Percentiles rank a stretch among this genome's conserved stretches.
phyloP scores from a whole-genome alignment of 1,140 invertebrate species.

The Micrasema minimum region DNA sequence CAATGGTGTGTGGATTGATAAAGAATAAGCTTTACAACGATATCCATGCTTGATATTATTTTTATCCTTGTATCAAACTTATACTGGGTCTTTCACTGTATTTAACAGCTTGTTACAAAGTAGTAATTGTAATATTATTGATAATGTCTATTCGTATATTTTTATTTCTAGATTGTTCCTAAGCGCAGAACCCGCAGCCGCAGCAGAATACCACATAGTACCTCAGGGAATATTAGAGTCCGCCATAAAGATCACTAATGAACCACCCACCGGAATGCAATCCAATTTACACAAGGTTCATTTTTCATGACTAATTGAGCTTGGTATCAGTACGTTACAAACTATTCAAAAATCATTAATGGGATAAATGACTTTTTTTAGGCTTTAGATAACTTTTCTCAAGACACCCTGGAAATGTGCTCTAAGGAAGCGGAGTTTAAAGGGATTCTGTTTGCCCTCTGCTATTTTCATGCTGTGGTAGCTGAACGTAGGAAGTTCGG shows the following conservation, averaged over 20 bases:
- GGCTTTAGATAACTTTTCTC: slow-evolving; percentile 92
- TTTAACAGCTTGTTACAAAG: no score
- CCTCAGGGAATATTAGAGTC: slow-evolving; percentile 90
- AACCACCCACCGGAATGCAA: slow-evolving; percentile 93
- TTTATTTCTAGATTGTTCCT: slow-evolving; percentile 68
- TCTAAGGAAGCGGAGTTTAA: slow-evolving; percentile 96
- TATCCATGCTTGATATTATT: no score
- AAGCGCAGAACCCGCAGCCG: slow-evolving; percentile 71
- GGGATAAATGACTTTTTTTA: no score
- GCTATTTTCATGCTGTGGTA: slow-evolving; percentile 96
- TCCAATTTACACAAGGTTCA: slow-evolving; percentile 90
- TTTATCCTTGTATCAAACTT: no score
- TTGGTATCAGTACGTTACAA: no score
- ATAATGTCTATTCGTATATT: no score
- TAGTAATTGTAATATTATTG: no score
- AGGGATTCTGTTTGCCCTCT: slow-evolving; percentile 89
- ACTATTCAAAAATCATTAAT: no score
- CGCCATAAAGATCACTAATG: slow-evolving; percentile 96
- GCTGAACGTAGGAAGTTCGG: slow-evolving; percentile 94
- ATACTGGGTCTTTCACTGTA: no score
- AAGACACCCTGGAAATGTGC: slow-evolving; percentile 93
- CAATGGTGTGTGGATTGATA: no score
- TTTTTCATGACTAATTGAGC: no score
- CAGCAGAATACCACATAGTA: slow-evolving; percentile 68
- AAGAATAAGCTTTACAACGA: no score